Base-by-base conservation (phyloP, 2,888 invertebrate genomes). In the Pristionchus arcanus region DNA sequence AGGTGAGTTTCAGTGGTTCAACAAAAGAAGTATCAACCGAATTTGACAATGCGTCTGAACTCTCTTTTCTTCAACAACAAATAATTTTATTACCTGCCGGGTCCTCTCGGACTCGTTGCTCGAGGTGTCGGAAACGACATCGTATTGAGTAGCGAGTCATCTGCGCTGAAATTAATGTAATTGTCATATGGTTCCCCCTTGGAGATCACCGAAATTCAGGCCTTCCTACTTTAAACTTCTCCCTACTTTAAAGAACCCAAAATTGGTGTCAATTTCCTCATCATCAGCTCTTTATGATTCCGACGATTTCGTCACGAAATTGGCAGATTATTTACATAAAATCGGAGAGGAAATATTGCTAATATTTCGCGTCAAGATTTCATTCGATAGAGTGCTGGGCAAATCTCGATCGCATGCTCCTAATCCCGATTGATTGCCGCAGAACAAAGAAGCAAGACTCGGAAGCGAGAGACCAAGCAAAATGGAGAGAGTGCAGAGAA, bases 121-220 rank as follows among this genome's bases (percentile, higher is more conserved):
- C 87, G n/a, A n/a, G 87, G 87, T 15, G 87, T 68, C 7, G 87
- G 87, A 49, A 87, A 68, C 15, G 87, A 87, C 87, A 87, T 87
- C 28, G 66, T 68, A 28, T 68, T 55, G 68, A 68, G 87, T 19
- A 87, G 68, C 2, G 87, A 53, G 42, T 68, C 87, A 87, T 87
- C 87, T 0, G 68, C 68, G 0, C 87, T 87, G 87, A 55, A 85
- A 85, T 59, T 84, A 31, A 59, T n/a, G 15, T 81, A 74, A 28
- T 49, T n/a, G n/a, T n/a, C n/a, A n/a, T n/a, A n/a, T n/a, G n/a
- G n/a, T n/a, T n/a, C n/a, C n/a, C n/a, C n/a, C n/a, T n/a, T n/a
- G n/a, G n/a, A n/a, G n/a, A n/a, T n/a, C n/a, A n/a, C n/a, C n/a
- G n/a, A n/a, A n/a, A n/a, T n/a, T n/a, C n/a, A n/a, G n/a, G n/a